Evolutionary conservation across 2,113 vertebrate species (phyloP).

Genomic region (Muscicapa adusta): DNA sequence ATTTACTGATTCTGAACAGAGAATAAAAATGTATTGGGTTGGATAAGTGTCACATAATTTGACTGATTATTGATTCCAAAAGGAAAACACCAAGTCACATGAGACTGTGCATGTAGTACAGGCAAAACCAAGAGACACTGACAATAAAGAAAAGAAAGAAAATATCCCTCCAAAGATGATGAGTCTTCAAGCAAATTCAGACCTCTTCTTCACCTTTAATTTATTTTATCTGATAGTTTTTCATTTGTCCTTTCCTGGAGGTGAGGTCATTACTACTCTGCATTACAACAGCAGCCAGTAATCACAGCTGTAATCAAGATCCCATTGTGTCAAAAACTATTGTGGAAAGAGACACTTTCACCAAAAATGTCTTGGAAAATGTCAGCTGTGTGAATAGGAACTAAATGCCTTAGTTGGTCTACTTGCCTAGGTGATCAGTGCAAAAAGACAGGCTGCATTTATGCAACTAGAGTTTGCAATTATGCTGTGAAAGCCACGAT

Average conservation of each 20-base stretch:
- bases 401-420: background rate
- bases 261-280: background rate
- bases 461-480: background rate
- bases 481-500: background rate
- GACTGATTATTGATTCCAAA: background rate
- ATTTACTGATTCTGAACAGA: background rate
- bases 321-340: background rate
- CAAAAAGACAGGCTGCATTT: background rate
- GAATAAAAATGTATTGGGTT: background rate
- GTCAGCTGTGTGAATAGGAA: background rate
- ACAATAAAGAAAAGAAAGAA: background rate
- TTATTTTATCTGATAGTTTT: constrained; percentile 12
- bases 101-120: background rate
- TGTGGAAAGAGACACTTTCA: background rate
- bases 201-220: background rate
- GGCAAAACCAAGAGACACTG: background rate
- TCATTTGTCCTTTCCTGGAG: background rate
- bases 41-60: background rate
- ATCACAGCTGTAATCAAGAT: background rate
- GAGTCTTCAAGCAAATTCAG: background rate
- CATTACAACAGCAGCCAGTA: background rate
- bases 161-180: background rate
- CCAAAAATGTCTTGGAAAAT: background rate
- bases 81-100: background rate
- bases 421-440: background rate